A percentile compares a stretch with the other conserved stretches of the same genome.
Conservation (phyloP, 2,888 invertebrate species). For the Drosophila cracens region DNA sequence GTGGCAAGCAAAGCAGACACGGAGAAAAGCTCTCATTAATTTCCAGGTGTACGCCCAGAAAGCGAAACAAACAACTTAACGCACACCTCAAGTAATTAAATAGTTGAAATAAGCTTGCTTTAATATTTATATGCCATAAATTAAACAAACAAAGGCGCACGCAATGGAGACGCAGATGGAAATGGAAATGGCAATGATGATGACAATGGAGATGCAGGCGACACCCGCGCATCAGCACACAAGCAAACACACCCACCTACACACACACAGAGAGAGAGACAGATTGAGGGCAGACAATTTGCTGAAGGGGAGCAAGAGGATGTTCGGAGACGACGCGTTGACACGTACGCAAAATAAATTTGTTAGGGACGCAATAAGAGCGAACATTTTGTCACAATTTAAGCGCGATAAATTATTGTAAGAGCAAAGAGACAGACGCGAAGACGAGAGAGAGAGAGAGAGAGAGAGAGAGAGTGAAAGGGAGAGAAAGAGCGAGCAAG, state of each 20-base stretch:
- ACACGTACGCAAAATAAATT: slow-evolving; percentile 79
- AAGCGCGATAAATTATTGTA: slow-evolving; percentile 78
- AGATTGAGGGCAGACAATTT: slow-evolving; percentile 22
- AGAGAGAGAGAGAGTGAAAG: not conserved
- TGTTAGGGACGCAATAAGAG: slow-evolving; percentile 80
- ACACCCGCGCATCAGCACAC: slow-evolving; percentile 14
- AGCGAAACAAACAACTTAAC: slow-evolving; percentile 40
- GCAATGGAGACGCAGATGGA: slow-evolving; percentile 21
- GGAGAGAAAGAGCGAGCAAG: not conserved
- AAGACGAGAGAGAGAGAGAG: not conserved
- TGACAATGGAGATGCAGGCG: slow-evolving; percentile 14
- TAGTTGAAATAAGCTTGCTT: slow-evolving; percentile 77
- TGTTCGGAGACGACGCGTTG: slow-evolving; percentile 60
- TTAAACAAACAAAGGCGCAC: slow-evolving; percentile 70
- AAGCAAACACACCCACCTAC: slow-evolving; percentile 2
- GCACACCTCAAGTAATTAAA: slow-evolving; percentile 76
- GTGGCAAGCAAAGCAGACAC: slow-evolving; percentile 15
- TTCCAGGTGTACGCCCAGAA: slow-evolving; percentile 13
- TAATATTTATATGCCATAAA: slow-evolving; percentile 77
- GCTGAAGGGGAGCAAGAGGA: not conserved
- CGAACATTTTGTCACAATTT: slow-evolving; percentile 79
- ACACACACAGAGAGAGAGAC: not conserved
- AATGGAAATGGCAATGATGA: slow-evolving; percentile 10
- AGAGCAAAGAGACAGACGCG: slow-evolving; percentile 29
- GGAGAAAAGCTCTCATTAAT: slow-evolving; percentile 23